phyloP scores from a whole-genome alignment of 2,797 vertebrate genomes.

The Helostoma temminkii region DNA sequence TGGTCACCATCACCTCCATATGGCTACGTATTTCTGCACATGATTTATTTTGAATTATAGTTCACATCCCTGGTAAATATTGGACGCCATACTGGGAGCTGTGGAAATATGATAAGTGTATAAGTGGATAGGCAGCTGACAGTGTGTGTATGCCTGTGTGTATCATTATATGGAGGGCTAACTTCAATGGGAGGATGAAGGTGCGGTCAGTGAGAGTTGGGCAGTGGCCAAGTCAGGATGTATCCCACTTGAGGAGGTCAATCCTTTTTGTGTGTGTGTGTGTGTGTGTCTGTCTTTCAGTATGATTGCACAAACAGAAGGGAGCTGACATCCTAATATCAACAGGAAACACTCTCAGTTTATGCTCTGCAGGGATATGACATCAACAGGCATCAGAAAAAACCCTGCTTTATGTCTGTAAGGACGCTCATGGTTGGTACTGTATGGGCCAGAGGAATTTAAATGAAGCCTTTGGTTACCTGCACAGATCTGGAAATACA shows the following conservation, averaged over 20 bases:
- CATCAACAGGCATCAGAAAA: constrained; percentile 69
- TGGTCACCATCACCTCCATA: constrained; percentile 3
- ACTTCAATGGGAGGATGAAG: constrained; percentile 65
- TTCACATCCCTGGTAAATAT: constrained; percentile 26
- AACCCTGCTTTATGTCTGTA: constrained; percentile 42
- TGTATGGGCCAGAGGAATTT: constrained; percentile 46
- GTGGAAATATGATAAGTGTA: constrained; percentile 44
- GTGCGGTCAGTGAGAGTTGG: constrained; percentile 63
- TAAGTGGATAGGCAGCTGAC: constrained; percentile 40
- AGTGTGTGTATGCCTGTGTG: constrained; percentile 26
- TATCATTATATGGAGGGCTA: constrained; percentile 5
- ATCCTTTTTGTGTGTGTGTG: constrained; percentile 8
- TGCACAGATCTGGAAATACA: constrained; percentile 56
- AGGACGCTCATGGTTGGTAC: constrained; percentile 13
- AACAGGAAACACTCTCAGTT: constrained; percentile 75
- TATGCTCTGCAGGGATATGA: constrained; percentile 69
- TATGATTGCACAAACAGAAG: constrained; percentile 70
- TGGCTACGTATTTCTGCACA: constrained; percentile 18
- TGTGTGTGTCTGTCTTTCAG: constrained; percentile 24
- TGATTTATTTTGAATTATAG: constrained; percentile 39
- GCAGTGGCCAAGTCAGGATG: constrained; percentile 56
- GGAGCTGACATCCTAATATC: constrained; percentile 66
- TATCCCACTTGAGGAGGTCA: constrained; percentile 36
- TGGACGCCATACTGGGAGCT: constrained; percentile 41
- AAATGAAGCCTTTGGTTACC: constrained; percentile 52